Evolutionary conservation across 2,113 vertebrate species (phyloP), one percentile per base, ranked within the genome.

Genomic region (Xiphophorus maculatus): DNA sequence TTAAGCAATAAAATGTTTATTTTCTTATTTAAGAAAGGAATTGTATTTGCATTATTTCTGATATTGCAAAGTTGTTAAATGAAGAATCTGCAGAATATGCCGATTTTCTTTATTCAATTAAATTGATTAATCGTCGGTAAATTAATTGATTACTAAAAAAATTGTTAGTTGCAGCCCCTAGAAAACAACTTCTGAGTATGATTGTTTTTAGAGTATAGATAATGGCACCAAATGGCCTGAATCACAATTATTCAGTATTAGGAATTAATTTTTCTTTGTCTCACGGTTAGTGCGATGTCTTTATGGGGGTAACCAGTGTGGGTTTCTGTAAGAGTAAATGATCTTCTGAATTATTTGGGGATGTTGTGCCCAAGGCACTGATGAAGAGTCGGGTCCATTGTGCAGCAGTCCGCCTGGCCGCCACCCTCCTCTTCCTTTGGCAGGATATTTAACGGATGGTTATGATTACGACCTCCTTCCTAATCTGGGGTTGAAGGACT

Each of bases 391-490:
- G 58, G 67, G 22, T 5, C 79, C 69, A 75, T 64, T 81, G 68
- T 75, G 65, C 71, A 27, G 25, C 65, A 58, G 64, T 12, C 29
- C 74, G 44, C 15, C 10, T 4, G 11, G 42, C 42, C 69, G 9
- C 94, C 1, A 84, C 90, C 66, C 15, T 66, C 40, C 94, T 66
- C 74, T 93, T 94, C 73, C 65, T 64, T 73, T 17, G 25, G 62
- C 87, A 90, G 92, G 91, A 90, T 71, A 84, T 74, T 62, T 65
- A 90, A 81, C 25, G 40, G 73, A 33, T 74, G 80, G 74, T 85
- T 79, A 85, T 85, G 75, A 93, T 93, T 92, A 84, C 85, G 69
- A 91, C 81, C 83, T 93, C 89, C 92, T 94, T 94, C 92, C 92
- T 90, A 84, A 86, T 87, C 86, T 81, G 84, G 81, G 76, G 54